Evolutionary conservation across 1,140 invertebrate species (phyloP).

Genomic region (Battus philenor): DNA sequence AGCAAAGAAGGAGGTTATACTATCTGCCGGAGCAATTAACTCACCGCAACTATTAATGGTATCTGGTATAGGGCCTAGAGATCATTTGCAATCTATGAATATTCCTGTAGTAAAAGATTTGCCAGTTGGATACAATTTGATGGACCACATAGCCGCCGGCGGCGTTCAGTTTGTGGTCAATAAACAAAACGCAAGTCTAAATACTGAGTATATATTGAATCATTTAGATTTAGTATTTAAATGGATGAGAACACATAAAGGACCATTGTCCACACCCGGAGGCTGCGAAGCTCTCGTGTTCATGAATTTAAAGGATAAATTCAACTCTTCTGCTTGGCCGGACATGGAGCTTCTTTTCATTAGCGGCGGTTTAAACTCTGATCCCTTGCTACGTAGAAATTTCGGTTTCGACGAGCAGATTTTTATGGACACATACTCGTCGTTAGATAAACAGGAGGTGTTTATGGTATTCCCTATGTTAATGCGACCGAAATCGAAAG

Average conservation of each 20-base stretch:
- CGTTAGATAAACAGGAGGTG: conserved; percentile 73
- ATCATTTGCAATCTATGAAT: conserved; percentile 79
- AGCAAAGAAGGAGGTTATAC: conserved; percentile 85
- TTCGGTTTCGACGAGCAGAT: conserved; percentile 79
- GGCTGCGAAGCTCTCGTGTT: conserved; percentile 89
- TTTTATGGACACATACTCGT: conserved; percentile 71
- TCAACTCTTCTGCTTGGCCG: conserved; percentile 80
- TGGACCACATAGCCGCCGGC: conserved; percentile 86
- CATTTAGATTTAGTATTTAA: conserved; percentile 70
- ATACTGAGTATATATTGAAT: conserved; percentile 49
- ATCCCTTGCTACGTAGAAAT: conserved; percentile 71
- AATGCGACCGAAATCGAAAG: conserved; percentile 84
- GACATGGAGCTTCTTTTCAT: conserved; percentile 86
- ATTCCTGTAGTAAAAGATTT: conserved; percentile 82
- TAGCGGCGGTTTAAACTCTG: conserved; percentile 74
- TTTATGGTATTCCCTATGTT: conserved; percentile 83
- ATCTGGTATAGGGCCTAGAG: conserved; percentile 85
- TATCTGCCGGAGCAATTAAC: conserved; percentile 85
- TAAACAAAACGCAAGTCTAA: conserved; percentile 49
- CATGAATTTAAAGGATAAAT: conserved; percentile 81
- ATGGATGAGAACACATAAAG: conserved; percentile 71
- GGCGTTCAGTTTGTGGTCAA: conserved; percentile 82
- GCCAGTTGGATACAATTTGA: conserved; percentile 86
- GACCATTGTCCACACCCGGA: conserved; percentile 85
- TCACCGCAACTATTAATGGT: conserved; percentile 88